A percentile compares a stretch with the other conserved stretches of the same genome.
These are phyloP conservation scores for Albula glossodonta DNA, from an alignment of 2,113 vertebrate genomes.

Conservation along the genomic window DNA sequence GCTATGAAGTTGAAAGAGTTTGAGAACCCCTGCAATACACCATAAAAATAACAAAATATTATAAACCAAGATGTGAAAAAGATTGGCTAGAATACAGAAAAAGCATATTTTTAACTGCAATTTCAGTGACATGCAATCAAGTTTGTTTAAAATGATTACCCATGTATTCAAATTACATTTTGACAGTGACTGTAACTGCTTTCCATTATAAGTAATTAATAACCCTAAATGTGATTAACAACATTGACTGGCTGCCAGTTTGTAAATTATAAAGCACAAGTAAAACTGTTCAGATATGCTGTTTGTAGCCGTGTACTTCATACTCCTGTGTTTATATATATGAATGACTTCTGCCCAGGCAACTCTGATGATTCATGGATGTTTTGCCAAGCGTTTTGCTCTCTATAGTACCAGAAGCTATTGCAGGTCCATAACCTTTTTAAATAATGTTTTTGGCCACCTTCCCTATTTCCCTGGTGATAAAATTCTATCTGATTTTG, in stretches of 20 bases:
- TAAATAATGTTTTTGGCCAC: not conserved
- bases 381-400: not conserved
- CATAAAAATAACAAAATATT: too few relatives aligned
- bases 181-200: not conserved
- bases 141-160: not conserved
- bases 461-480: not conserved
- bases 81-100: too few relatives aligned
- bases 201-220: not conserved
- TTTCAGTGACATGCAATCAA: not conserved
- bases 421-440: not conserved
- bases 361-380: not conserved
- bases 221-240: not conserved
- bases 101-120: not conserved
- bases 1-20: too few relatives aligned
- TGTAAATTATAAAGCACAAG: not conserved
- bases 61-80: too few relatives aligned
- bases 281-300: not conserved
- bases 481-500: not conserved
- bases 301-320: not conserved
- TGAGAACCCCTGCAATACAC: too few relatives aligned
- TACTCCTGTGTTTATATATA: not conserved
- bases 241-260: not conserved
- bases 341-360: not conserved
- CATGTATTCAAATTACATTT: not conserved
- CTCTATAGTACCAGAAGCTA: not conserved